Conservation (phyloP, 2,113 vertebrate genomes). For the Dicerorhinus sumatrensis region DNA sequence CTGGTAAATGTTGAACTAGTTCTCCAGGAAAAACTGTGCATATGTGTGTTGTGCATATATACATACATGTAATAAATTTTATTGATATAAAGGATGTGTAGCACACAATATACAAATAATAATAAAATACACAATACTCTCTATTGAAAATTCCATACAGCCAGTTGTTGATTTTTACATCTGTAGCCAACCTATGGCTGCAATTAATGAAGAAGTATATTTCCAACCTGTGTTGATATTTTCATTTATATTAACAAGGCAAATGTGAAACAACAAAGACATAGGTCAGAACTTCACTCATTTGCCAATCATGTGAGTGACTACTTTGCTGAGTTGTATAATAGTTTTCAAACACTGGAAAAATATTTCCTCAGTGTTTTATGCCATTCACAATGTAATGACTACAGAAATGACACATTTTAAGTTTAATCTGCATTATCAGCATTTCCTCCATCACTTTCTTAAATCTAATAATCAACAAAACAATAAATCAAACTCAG, state of each 20-base stretch:
- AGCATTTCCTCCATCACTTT: not conserved
- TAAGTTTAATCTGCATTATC: not conserved
- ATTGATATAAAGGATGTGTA: not conserved
- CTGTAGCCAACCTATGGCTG: not conserved
- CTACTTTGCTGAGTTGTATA: not conserved
- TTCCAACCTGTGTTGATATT: not conserved
- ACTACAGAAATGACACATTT: not conserved
- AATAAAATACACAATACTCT: not conserved
- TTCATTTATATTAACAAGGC: not conserved
- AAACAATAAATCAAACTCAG: not conserved
- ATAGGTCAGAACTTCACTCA: not conserved
- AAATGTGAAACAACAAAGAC: not conserved
- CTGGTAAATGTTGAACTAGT: not conserved
- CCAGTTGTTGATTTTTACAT: not conserved
- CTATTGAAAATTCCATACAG: not conserved
- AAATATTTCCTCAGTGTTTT: not conserved
- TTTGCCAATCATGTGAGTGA: not conserved
- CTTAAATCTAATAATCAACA: not conserved
- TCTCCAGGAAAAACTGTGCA: not conserved
- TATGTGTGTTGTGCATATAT: not conserved
- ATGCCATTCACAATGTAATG: not conserved
- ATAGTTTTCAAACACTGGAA: not conserved
- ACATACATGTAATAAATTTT: not conserved
- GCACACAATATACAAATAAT: not conserved
- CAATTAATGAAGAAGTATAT: not conserved